These are phyloP conservation scores for Aradophagus sp. DNA, from an alignment of 1,140 invertebrate species.

Conservation along the genomic window DNA sequence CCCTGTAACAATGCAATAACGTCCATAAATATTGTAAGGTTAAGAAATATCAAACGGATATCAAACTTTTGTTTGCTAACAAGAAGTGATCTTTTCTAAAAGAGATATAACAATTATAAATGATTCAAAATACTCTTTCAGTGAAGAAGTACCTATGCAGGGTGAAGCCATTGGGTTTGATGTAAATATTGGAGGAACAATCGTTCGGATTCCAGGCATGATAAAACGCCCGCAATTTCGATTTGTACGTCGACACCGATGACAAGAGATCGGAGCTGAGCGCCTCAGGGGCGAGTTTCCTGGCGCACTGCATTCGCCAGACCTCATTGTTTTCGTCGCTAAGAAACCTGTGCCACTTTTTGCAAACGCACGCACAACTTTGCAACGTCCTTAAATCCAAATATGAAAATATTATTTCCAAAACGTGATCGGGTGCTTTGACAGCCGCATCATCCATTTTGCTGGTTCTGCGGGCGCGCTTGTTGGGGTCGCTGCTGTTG, in stretches of 20 bases:
- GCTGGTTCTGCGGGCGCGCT: constrained; percentile 38
- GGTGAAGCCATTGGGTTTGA: constrained; percentile 98
- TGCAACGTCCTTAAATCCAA: constrained; percentile 89
- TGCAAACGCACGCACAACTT: constrained; percentile 94
- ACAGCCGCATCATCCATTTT: constrained; percentile 70
- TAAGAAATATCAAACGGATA: too few species aligned
- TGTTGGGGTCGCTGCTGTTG: too few species aligned
- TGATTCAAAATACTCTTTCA: too few species aligned
- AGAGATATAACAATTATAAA: too few species aligned
- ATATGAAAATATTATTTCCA: constrained; percentile 96
- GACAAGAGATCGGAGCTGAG: constrained; percentile 94
- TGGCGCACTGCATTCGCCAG: constrained; percentile 93
- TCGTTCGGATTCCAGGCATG: constrained; percentile 98
- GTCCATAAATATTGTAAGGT: too few species aligned
- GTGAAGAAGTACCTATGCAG: constrained; percentile 90
- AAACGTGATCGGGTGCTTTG: constrained; percentile 83
- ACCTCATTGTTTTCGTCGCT: constrained; percentile 96
- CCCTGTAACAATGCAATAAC: too few species aligned
- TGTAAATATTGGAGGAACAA: constrained; percentile 96
- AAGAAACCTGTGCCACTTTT: constrained; percentile 92
- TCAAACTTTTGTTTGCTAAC: too few species aligned
- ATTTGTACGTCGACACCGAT: constrained; percentile 92
- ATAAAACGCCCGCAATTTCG: constrained; percentile 94
- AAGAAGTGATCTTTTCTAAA: too few species aligned
- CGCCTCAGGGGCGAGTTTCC: constrained; percentile 91